phyloP scores from a whole-genome alignment of 2,888 invertebrate species.

The Epinotia brunnichana region DNA sequence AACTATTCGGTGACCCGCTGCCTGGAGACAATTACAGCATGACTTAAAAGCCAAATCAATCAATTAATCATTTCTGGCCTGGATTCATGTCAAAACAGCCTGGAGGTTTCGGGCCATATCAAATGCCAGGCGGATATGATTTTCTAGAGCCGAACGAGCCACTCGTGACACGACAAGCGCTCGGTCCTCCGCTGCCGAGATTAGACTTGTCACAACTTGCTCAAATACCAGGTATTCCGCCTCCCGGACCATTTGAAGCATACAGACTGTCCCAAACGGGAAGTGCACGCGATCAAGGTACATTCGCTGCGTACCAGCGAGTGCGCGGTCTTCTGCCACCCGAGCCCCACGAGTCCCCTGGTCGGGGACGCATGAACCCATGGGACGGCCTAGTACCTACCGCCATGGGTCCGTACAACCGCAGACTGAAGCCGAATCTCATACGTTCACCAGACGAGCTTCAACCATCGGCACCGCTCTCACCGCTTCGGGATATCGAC shows the following conservation, averaged over 20 bases:
- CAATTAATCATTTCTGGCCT: not conserved
- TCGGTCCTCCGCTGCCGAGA: not conserved
- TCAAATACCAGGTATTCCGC: not conserved
- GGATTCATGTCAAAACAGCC: not conserved
- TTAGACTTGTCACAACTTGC: not conserved
- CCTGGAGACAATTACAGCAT: not conserved
- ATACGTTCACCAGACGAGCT: not conserved
- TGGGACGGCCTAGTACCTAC: conserved; percentile 6
- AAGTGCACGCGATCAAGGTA: not conserved
- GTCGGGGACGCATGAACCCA: not conserved
- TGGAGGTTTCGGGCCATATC: not conserved
- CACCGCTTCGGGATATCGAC: conserved; percentile 19
- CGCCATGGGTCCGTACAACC: not conserved
- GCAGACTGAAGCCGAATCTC: not conserved
- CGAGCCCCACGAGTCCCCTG: not conserved
- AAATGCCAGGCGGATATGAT: not conserved
- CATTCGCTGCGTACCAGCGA: not conserved
- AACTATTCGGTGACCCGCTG: conserved; percentile 1
- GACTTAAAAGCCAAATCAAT: not conserved
- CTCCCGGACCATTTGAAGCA: not conserved
- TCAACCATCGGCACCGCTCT: not conserved
- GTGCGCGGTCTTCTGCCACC: not conserved
- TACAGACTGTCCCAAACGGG: no score
- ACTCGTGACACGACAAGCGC: not conserved
- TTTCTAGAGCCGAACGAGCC: not conserved